Percentiles rank a stretch among this genome's conserved stretches.
Evolutionary conservation across 2,888 invertebrate genomes (phyloP).

Genomic region (Lithodes maja): DNA sequence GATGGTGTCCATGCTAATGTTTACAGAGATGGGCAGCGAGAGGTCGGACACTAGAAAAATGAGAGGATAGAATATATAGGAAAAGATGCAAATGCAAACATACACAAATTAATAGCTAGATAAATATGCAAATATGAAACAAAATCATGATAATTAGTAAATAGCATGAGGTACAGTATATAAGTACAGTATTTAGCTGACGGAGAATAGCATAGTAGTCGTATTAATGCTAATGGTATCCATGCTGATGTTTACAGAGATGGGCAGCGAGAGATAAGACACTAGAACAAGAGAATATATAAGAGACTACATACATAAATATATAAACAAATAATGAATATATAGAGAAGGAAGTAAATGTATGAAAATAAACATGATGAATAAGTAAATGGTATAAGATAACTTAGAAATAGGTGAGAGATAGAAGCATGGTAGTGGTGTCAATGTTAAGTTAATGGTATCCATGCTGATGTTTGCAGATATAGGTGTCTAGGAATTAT

Average conservation of each 20-base stretch:
- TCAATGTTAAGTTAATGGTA: background rate
- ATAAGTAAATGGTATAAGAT: background rate
- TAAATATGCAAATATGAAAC: background rate
- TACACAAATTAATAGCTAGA: background rate
- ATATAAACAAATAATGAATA: background rate
- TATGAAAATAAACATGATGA: too few relatives aligned
- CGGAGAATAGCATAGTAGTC: constrained; percentile 4
- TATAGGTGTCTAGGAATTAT: too few relatives aligned
- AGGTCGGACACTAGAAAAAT: constrained; percentile 24
- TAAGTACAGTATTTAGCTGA: background rate
- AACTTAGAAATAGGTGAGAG: background rate
- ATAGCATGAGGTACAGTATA: too few relatives aligned
- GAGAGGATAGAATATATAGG: background rate
- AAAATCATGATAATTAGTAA: background rate
- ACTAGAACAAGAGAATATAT: background rate
- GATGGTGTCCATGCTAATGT: constrained; percentile 54
- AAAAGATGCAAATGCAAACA: background rate
- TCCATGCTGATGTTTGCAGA: background rate
- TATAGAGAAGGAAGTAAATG: too few relatives aligned
- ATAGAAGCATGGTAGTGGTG: background rate
- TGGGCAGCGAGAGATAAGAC: background rate
- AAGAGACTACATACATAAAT: background rate
- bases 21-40: constrained; percentile 44
- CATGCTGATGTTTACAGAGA: background rate
- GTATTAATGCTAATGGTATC: constrained; percentile 4